Conservation (phyloP, 2,888 invertebrate genomes). For the Drosophila colorata region DNA sequence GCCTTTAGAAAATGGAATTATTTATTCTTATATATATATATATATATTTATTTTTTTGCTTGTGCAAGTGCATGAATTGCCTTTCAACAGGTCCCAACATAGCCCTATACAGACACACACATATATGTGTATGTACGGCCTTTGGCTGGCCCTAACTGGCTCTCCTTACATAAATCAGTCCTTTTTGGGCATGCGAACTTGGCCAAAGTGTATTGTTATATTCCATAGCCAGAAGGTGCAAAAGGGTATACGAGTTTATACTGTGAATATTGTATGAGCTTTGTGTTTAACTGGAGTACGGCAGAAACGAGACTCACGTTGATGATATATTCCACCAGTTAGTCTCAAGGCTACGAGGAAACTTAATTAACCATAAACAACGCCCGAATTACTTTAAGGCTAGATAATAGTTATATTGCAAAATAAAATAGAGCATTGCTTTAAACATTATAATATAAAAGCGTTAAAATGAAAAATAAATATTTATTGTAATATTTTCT, state of each 20-base stretch:
- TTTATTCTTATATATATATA: neutral
- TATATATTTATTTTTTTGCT: conserved; percentile 7
- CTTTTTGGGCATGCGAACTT: conserved; percentile 10
- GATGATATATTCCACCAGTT: neutral
- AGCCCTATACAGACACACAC: neutral
- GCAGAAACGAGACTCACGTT: neutral
- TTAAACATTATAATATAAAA: no score
- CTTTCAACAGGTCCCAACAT: conserved; percentile 43
- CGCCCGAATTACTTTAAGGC: neutral
- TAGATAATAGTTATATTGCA: neutral
- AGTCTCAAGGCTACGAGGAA: neutral
- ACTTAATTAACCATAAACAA: neutral
- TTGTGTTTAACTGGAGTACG: conserved; percentile 1
- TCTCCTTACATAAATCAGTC: conserved; percentile 34
- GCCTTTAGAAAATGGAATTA: conserved; percentile 33
- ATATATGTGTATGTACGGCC: neutral
- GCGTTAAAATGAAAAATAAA: no score
- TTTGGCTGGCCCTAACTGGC: neutral
- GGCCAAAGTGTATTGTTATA: conserved; percentile 53
- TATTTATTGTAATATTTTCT: no score
- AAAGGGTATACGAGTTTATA: conserved; percentile 32
- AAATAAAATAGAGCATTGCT: neutral
- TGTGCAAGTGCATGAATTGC: conserved; percentile 3
- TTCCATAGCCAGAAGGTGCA: conserved; percentile 22
- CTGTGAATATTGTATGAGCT: conserved; percentile 33